Conservation (phyloP, 2,113 vertebrate genomes). For the Clupea harengus region DNA sequence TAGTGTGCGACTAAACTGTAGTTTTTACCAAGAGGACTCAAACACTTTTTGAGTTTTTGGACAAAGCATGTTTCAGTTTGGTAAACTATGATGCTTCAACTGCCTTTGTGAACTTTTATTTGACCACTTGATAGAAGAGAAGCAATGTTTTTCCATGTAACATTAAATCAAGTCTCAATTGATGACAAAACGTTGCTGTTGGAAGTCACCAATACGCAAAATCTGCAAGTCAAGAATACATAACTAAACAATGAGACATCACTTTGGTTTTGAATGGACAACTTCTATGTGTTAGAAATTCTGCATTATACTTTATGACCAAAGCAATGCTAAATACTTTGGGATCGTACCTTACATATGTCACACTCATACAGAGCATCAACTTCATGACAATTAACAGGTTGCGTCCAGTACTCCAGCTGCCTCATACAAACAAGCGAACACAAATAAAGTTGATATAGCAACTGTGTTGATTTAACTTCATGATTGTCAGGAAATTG, state of each 20-base stretch:
- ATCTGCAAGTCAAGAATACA: too few species aligned
- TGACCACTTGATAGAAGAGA: neutral
- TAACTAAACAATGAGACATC: neutral
- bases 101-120: neutral
- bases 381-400: neutral
- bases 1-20: too few species aligned
- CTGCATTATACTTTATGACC: too few species aligned
- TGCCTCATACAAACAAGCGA: neutral
- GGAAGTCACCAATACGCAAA: neutral
- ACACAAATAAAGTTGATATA: neutral
- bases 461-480: neutral
- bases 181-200: neutral
- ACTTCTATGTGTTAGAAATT: neutral
- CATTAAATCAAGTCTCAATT: neutral
- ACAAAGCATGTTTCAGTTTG: neutral
- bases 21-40: neutral
- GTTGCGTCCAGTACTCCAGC: neutral
- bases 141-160: neutral
- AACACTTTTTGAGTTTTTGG: neutral
- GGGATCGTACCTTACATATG: neutral
- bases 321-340: too few species aligned
- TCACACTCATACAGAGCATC: neutral
- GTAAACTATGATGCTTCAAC: neutral
- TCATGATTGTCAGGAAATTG: neutral
- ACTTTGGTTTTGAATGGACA: neutral